Conservation (phyloP, 2,888 invertebrate genomes). For the Amblyjoppa fuscipennis region DNA sequence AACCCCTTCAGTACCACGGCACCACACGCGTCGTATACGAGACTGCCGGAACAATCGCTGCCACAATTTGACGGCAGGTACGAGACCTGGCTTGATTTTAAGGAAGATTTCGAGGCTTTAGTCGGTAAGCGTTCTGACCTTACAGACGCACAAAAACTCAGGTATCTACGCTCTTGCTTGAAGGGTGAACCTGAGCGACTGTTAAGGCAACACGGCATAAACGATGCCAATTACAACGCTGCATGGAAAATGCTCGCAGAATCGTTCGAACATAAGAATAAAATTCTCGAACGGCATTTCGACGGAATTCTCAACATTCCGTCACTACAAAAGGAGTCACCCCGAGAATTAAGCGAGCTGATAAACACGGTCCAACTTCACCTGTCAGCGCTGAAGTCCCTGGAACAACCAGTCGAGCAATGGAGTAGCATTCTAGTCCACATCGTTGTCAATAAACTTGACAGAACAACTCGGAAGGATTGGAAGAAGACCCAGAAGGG, state of each 20-base stretch:
- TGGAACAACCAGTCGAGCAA: too few relatives aligned
- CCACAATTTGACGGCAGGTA: constrained; percentile 8
- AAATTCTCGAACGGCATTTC: constrained; percentile 32
- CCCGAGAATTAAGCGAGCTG: constrained; percentile 1
- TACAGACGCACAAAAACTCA: constrained; percentile 6
- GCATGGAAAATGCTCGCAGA: constrained; percentile 36
- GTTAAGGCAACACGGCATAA: too few relatives aligned
- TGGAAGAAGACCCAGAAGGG: too few relatives aligned
- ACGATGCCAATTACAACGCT: background rate
- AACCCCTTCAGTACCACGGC: background rate
- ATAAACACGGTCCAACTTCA: constrained; percentile 21
- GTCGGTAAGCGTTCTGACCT: background rate
- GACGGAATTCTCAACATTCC: constrained; percentile 26
- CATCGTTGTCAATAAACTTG: too few relatives aligned
- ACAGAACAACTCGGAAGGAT: too few relatives aligned
- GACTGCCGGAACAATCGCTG: constrained; percentile 4
- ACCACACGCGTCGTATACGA: background rate
- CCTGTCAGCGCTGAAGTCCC: background rate
- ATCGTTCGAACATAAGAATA: constrained; percentile 35
- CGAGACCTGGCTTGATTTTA: constrained; percentile 3
- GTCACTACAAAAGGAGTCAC: constrained; percentile 22
- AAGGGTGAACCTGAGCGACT: too few relatives aligned
- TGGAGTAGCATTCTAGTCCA: too few relatives aligned
- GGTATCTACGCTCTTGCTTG: background rate
- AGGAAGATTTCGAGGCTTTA: constrained; percentile 11